Evolutionary conservation across 2,113 vertebrate species (phyloP).

Genomic region (Eidolon helvum): DNA sequence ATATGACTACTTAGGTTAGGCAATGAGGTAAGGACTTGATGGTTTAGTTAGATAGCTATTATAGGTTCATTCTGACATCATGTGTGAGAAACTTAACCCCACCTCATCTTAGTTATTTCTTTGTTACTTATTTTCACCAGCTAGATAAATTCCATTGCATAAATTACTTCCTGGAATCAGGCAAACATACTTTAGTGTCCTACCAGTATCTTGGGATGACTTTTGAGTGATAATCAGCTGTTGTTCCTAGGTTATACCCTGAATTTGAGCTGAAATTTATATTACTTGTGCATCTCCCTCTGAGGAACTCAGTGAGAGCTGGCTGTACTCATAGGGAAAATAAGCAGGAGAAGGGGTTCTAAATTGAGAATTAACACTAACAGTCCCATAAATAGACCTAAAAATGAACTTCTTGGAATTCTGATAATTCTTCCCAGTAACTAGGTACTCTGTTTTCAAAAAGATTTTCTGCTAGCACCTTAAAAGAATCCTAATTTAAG

Average conservation of each 20-base stretch:
- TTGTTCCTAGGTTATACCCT: background rate
- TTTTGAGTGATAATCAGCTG: background rate
- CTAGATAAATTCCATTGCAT: background rate
- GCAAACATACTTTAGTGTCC: background rate
- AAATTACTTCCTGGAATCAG: conserved; percentile 18
- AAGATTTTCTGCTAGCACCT: conserved; percentile 2
- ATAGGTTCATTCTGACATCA: background rate
- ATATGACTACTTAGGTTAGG: background rate
- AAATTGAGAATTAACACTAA: background rate
- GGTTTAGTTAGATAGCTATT: background rate
- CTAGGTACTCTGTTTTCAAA: conserved; percentile 2
- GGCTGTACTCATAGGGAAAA: background rate
- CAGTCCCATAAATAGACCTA: background rate
- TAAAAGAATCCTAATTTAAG: background rate
- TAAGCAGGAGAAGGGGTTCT: background rate
- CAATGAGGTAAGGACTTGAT: background rate
- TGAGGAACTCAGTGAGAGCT: background rate
- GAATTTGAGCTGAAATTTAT: background rate
- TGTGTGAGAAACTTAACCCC: background rate
- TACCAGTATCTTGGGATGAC: background rate
- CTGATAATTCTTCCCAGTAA: background rate
- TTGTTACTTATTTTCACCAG: conserved; percentile 26
- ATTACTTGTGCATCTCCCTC: background rate
- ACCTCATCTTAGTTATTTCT: background rate
- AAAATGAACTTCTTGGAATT: conserved; percentile 33